Percentiles rank a stretch among this genome's conserved stretches.
These are phyloP conservation scores for Tipula vernalis DNA, from an alignment of 2,888 invertebrate genomes.

Conservation along the genomic window DNA sequence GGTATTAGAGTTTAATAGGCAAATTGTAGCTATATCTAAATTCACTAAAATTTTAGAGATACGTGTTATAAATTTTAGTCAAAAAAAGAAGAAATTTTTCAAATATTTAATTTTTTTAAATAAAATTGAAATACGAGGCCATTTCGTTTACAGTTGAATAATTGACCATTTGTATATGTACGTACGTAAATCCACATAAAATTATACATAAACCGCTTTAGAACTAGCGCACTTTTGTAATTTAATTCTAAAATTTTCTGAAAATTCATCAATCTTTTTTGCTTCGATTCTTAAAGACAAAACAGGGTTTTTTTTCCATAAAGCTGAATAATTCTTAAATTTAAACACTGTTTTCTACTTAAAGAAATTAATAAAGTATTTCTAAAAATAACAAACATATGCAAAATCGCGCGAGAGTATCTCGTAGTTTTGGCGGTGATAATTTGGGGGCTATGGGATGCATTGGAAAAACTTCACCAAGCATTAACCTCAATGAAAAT, in stretches of 20 bases:
- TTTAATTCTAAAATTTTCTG: background rate
- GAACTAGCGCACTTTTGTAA: background rate
- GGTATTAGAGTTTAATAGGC: background rate
- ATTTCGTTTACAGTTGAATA: background rate
- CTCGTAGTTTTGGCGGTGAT: too few species aligned
- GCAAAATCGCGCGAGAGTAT: too few species aligned
- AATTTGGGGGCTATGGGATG: too few species aligned
- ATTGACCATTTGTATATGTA: background rate
- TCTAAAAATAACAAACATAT: too few species aligned
- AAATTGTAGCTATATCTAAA: background rate
- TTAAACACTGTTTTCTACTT: background rate
- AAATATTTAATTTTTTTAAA: background rate
- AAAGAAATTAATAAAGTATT: too few species aligned
- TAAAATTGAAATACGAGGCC: conserved; percentile 4
- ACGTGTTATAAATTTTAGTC: background rate
- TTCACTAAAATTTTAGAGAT: background rate
- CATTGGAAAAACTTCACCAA: too few species aligned
- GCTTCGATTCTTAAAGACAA: background rate
- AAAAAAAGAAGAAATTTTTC: background rate
- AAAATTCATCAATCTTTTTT: background rate
- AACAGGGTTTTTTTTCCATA: background rate
- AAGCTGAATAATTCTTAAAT: background rate
- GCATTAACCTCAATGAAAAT: too few species aligned
- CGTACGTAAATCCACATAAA: too few species aligned
- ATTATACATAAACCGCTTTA: background rate